Percentiles rank a stretch among this genome's conserved stretches.
These are phyloP conservation scores for Luffia ferchaultella DNA, from an alignment of 2,888 invertebrate genomes.

Conservation along the genomic window DNA sequence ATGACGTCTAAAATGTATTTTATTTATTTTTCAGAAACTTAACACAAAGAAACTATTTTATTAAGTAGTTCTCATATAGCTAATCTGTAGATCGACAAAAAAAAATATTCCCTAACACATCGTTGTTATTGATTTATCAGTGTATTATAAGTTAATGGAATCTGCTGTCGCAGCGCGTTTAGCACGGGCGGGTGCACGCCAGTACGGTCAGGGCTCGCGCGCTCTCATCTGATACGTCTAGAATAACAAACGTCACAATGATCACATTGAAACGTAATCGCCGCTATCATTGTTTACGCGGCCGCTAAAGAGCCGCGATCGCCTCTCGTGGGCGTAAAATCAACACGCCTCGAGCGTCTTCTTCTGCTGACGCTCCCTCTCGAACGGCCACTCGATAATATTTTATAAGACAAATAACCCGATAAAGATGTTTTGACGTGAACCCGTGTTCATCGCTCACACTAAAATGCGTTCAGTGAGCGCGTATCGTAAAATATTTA, in stretches of 20 bases:
- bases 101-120: background rate
- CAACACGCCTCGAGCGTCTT: slow-evolving; percentile 58
- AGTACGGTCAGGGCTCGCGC: slow-evolving; percentile 33
- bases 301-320: slow-evolving; percentile 52
- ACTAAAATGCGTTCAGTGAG: slow-evolving; percentile 62
- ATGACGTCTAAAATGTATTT: too few species aligned
- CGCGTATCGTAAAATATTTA: slow-evolving; percentile 61
- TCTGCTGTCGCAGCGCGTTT: slow-evolving; percentile 51
- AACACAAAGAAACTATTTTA: too few species aligned
- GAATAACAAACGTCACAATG: slow-evolving; percentile 29
- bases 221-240: slow-evolving; percentile 15
- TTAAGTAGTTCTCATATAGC: background rate
- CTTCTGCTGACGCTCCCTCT: slow-evolving; percentile 61
- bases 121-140: slow-evolving; percentile 53
- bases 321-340: slow-evolving; percentile 58
- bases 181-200: slow-evolving; percentile 27
- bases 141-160: slow-evolving; percentile 50
- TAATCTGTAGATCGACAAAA: background rate
- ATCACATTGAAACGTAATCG: slow-evolving; percentile 49
- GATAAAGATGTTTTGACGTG: slow-evolving; percentile 68
- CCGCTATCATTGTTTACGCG: slow-evolving; percentile 60
- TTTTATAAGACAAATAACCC: slow-evolving; percentile 67
- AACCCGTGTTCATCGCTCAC: slow-evolving; percentile 65
- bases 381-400: slow-evolving; percentile 61
- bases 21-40: too few species aligned